Base-by-base conservation (phyloP, 2,113 vertebrate species). In the Lipotes vexillifer region DNA sequence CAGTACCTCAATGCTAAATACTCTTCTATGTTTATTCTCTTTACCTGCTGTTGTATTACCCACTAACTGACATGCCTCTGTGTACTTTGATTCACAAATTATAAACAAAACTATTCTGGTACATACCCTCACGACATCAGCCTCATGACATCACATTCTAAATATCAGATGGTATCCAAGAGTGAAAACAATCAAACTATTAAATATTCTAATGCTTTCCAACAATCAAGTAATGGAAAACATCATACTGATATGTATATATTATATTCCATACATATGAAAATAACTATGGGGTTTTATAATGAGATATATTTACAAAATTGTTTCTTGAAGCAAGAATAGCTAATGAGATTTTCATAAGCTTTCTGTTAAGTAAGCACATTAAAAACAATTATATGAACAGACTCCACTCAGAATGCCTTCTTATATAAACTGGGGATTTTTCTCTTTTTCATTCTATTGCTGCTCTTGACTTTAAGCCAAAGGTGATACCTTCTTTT, bases 321-420 rank as follows among this genome's bases (percentile, higher is more conserved):
- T 93, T 83, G 6, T 89, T 92, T 88, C 57, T 91, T 80, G 25
- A 85, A 92, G 49, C n/a, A 91, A 81, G 33, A 96, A 38, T 59
- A 63, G 25, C 13, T 93, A 81, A 87, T 80, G 49, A 92, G n/a
- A 88, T 93, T 85, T 75, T 85, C 14, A 55, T 68, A 68, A 96
- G 36, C n/a, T 84, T 94, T 85, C 33, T 78, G 25, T 94, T 94
- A 88, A 72, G 71, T 84, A 85, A 92, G 41, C 5, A 6, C 49
- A 80, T 84, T 94, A 49, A 95, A 82, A 78, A 52, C 7, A 87
- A 52, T 94, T 91, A 81, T 52, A 66, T 80, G 61, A 93, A 85
- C 20, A 89, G 21, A 87, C 41, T 84, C 11, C 21, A 92, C 41
- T 94, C n/a, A 96, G 72, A 96, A 83, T 93, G 11, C 12, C 25